Evolutionary conservation across 2,797 vertebrate genomes (phyloP).

Genomic region (Pipistrellus pipistrellus): DNA sequence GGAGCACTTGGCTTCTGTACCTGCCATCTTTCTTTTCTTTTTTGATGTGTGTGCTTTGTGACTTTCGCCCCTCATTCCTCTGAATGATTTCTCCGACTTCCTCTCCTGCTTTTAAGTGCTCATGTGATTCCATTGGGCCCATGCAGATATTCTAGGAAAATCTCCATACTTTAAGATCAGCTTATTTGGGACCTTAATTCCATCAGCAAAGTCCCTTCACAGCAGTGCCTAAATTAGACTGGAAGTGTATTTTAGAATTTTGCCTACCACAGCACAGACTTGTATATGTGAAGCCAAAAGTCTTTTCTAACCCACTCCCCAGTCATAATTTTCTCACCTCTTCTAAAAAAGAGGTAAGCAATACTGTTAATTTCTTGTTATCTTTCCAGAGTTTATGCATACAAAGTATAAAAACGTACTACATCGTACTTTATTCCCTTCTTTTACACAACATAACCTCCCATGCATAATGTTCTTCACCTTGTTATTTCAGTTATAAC

Average conservation of each 20-base stretch:
- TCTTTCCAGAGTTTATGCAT: not conserved
- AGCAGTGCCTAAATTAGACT: not conserved
- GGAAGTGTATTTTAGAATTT: not conserved
- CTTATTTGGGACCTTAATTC: not conserved
- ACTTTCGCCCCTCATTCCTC: not conserved
- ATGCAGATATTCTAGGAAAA: not conserved
- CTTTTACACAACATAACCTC: not conserved
- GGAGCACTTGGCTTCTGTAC: not conserved
- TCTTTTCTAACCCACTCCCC: not conserved
- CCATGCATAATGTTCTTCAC: not conserved
- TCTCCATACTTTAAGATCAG: not conserved
- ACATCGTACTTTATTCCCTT: not conserved
- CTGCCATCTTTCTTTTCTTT: not conserved
- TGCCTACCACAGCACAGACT: not conserved
- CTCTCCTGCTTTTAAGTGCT: not conserved
- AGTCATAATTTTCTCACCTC: not conserved
- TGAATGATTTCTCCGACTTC: not conserved
- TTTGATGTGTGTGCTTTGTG: not conserved
- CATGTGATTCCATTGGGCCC: not conserved
- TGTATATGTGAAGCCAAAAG: not conserved
- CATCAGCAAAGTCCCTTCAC: not conserved
- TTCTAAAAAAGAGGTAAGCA: not conserved
- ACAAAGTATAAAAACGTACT: not conserved
- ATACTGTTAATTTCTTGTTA: not conserved
- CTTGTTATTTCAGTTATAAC: not conserved